Percentiles rank a stretch among this genome's conserved stretches.
These are phyloP conservation scores for Lithophane leautieri DNA, from an alignment of 2,888 invertebrate genomes.

Conservation along the genomic window DNA sequence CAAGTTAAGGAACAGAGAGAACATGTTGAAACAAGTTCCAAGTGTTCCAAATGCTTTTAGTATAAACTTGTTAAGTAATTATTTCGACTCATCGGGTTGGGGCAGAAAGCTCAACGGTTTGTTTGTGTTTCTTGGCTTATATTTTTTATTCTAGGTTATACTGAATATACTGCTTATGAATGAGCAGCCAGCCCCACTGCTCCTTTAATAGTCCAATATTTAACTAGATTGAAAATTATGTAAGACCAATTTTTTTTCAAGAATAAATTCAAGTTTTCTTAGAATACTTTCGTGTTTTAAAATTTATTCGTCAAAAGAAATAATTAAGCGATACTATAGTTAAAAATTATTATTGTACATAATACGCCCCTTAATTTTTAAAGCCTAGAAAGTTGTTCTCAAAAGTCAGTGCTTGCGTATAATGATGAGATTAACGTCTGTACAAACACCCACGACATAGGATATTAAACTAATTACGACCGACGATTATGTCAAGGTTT, in stretches of 20 bases:
- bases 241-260: too few species aligned
- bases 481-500: neutral
- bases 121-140: neutral
- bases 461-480: neutral
- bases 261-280: neutral
- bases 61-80: slow-evolving; percentile 42
- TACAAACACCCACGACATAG: neutral
- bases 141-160: neutral
- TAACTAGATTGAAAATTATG: too few species aligned
- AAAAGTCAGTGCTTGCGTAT: neutral
- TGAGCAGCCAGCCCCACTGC: too few species aligned
- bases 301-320: too few species aligned
- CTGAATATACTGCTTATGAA: neutral
- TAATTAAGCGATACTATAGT: neutral
- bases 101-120: neutral
- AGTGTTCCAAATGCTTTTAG: slow-evolving; percentile 57
- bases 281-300: neutral
- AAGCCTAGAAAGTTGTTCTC: too few species aligned
- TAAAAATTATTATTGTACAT: neutral
- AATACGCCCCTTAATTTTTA: neutral
- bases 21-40: slow-evolving; percentile 41
- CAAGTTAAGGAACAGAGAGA: slow-evolving; percentile 51
- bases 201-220: neutral
- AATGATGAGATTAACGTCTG: neutral
- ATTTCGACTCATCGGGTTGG: slow-evolving; percentile 22